A percentile compares a stretch with the other conserved stretches of the same genome.
Evolutionary conservation across 2,797 vertebrate genomes (phyloP).

Genomic region (Pantherophis vulpinus): DNA sequence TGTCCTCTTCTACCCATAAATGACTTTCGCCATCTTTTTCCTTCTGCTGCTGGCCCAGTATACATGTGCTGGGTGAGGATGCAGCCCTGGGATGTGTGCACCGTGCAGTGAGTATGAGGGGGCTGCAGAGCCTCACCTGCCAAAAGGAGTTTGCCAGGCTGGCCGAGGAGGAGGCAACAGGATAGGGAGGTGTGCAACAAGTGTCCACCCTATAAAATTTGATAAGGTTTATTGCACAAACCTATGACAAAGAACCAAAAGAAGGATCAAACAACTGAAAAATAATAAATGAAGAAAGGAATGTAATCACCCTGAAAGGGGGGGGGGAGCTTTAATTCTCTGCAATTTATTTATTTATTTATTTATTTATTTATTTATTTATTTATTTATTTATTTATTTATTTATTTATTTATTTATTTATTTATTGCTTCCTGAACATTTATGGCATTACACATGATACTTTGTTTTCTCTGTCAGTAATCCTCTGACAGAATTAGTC

Average conservation of each 20-base stretch:
- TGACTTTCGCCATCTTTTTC: neutral
- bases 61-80: neutral
- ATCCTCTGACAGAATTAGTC: neutral
- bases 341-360: neutral
- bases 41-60: neutral
- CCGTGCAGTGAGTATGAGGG: neutral
- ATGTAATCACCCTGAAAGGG: neutral
- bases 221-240: neutral
- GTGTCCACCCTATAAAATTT: neutral
- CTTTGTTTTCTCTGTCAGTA: neutral
- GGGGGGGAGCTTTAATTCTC: neutral
- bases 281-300: neutral
- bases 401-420: neutral
- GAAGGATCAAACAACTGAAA: neutral
- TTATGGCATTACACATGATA: neutral
- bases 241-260: neutral
- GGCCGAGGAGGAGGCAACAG: neutral
- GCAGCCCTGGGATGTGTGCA: neutral
- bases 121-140: neutral
- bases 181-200: neutral
- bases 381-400: neutral
- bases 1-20: neutral
- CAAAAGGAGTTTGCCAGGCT: neutral
- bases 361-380: neutral
- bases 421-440: neutral